Base-by-base conservation (phyloP, 2,113 vertebrate genomes). In the Tenebrosternarchus preto region DNA sequence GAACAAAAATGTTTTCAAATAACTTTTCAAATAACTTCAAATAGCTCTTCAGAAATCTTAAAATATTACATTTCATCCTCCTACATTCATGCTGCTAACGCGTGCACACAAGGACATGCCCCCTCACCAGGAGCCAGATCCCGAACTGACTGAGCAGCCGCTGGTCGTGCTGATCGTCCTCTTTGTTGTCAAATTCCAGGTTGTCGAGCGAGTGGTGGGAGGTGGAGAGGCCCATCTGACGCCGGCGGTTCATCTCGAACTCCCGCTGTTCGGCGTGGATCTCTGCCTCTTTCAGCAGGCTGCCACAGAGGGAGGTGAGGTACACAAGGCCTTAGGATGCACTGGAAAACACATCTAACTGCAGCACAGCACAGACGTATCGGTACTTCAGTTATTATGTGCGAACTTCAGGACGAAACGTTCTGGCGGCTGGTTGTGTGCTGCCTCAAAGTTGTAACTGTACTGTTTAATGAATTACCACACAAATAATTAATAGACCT, bases 181-280 rank as follows among this genome's bases (percentile, higher is more conserved):
- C 98, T 88, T 99, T 99, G 92, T 98, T 99, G 85, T 99, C 98
- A 83, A 98, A 98, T 86, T 99, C 98, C 0, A 95, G 93, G 83
- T 99, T 98, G 88, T 99, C 98, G 87, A 99, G 90, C 25, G 98
- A 99, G 73, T 98, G 98, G 86, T 97, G 97, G 19, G 98, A 98
- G 64, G 97, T 95, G 0, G 98, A 98, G 36, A 99, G 91, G 24
- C 97, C 98, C 96, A 99, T 95, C 90, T 99, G 97, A 50, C 96
- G 93, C 25, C 98, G 93, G 19, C 95, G 93, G 82, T 96, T 99
- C 86, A 99, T 88, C 81, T 99, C 98, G 76, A 97, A 88, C 80
- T 99, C 98, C 8, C 98, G 93, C 88, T 96, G 97, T 74, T 99
- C 98, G 0, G 98, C 98, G 1, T 99, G 96, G 85, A 96, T 98